phyloP scores from a whole-genome alignment of 92 coral and sea anemone genomes.

The Parazoanthus atlanticus region DNA sequence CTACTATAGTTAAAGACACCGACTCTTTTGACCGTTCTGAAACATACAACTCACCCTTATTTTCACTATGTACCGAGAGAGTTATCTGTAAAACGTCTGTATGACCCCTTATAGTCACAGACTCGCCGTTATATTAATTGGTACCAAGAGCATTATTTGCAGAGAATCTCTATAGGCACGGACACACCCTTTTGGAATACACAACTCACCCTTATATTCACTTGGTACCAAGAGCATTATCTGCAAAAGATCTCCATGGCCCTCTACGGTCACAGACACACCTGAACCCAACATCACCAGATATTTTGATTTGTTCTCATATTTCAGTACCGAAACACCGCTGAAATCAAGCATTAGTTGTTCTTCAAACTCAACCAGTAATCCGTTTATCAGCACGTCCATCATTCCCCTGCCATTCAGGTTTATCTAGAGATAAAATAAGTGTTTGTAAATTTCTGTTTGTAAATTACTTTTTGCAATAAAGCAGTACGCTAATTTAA shows the following conservation, averaged over 20 bases:
- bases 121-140: neutral
- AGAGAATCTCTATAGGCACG: neutral
- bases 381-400: constrained; percentile 47
- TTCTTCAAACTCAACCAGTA: constrained; percentile 38
- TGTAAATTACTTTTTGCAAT: neutral
- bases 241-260: constrained; percentile 31
- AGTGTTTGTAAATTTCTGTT: neutral
- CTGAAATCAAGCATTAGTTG: constrained; percentile 12
- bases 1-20: no score
- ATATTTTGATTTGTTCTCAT: constrained; percentile 18
- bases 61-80: no score
- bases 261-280: constrained; percentile 35
- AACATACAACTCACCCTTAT: no score
- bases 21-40: no score
- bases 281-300: constrained; percentile 39
- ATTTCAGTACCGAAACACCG: constrained; percentile 26
- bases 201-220: constrained; percentile 16
- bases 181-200: neutral
- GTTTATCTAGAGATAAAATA: constrained; percentile 38
- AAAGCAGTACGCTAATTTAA: neutral
- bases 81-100: no score
- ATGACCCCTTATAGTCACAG: neutral
- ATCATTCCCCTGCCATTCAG: constrained; percentile 45
- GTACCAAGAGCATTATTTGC: neutral
- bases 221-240: constrained; percentile 26